Evolutionary conservation across 2,797 vertebrate species (phyloP), one percentile per base, ranked within the genome.

Genomic region (Falco naumanni): DNA sequence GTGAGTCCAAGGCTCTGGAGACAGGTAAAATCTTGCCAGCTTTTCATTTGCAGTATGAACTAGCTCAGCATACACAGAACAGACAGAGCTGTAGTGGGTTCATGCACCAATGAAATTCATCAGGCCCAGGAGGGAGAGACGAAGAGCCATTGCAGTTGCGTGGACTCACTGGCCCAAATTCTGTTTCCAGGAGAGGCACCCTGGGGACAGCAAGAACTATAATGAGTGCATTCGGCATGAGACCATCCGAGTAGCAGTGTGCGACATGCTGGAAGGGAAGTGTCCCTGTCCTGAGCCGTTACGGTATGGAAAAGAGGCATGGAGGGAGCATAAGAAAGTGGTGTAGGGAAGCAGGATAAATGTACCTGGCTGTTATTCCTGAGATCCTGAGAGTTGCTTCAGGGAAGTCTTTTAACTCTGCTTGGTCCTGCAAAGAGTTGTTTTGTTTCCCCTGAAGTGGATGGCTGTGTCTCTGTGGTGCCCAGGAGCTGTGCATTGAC

Each of bases 211-310:
- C 95, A 99, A 99, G 98, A 99, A 99, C 97, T 99, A 99, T 94
- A 99, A 99, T 2, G 99, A 99, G 98, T 99, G 99, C 84, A 99
- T 99, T 95, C 99, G 99, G 72, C 99, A 99, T 22, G 99, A 99
- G 96, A 99, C 99, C 83, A 98, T 99, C 98, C 98, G 99, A 53
- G 99, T 99, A 54, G 99, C 99, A 0, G 99, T 99, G 88, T 99
- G 99, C 25, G 99, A 99, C 98, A 99, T 99, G 99, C 98, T 99
- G 96, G 99, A 99, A 87, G 99, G 99, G 3, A 99, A 99, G 87
- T 99, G 99, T 89, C 98, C 98, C 81, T 99, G 99, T 90, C 99
- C 99, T 10, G 99, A 99, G 43, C 99, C 99, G 10, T 96, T 99
- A 90, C 97, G 99, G 99, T 99, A 98, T 14, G 97, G 37, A 76